These are phyloP conservation scores for Drosophila rufa DNA, from an alignment of 1,140 invertebrate genomes.

Conservation along the genomic window DNA sequence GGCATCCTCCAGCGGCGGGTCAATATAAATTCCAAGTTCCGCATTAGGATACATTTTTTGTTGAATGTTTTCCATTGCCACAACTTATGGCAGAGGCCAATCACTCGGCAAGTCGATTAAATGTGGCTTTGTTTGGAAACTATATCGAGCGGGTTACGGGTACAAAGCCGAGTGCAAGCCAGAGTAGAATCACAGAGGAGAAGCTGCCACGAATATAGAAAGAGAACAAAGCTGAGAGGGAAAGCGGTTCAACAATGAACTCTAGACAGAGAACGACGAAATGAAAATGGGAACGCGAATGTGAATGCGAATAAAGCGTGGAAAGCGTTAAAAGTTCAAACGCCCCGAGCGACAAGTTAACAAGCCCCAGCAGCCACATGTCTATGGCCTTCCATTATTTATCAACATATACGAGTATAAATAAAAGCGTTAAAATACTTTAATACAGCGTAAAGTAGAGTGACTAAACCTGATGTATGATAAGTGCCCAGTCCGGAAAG, in stretches of 20 bases:
- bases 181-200: not conserved
- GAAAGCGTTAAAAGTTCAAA: slow-evolving; percentile 75
- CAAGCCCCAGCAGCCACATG: slow-evolving; percentile 47
- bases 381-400: slow-evolving; percentile 15
- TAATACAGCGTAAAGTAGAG: not conserved
- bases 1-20: not conserved
- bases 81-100: not conserved
- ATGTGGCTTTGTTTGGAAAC: slow-evolving; percentile 52
- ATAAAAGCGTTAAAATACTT: not conserved
- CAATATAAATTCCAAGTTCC: slow-evolving; percentile 1
- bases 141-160: slow-evolving; percentile 8
- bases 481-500: not conserved
- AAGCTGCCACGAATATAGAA: slow-evolving; percentile 2
- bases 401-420: slow-evolving; percentile 15
- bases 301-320: slow-evolving; percentile 15
- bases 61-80: not conserved
- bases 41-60: not conserved
- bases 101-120: slow-evolving; percentile 47
- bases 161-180: not conserved
- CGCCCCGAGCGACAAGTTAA: slow-evolving; percentile 56
- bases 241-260: slow-evolving; percentile 67
- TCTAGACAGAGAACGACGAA: slow-evolving; percentile 42
- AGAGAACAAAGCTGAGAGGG: slow-evolving; percentile 32
- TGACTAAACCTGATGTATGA: not conserved
- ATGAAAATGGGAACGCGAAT: slow-evolving; percentile 51